Evolutionary conservation across 2,888 invertebrate genomes (phyloP).

Genomic region (Acronicta aceris): DNA sequence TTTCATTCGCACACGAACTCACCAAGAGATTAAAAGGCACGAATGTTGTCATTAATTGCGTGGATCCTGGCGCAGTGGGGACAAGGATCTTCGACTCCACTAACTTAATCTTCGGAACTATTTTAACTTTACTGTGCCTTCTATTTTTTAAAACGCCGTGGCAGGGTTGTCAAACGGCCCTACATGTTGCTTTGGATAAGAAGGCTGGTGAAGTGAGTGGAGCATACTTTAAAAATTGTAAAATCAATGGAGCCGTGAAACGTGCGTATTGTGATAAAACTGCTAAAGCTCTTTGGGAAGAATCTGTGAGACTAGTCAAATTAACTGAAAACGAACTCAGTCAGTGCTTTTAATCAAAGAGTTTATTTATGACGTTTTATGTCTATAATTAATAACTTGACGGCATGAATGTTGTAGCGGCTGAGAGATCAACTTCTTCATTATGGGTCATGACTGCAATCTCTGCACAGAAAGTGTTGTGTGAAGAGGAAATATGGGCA

Average conservation of each 20-base stretch:
- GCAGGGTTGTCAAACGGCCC: slow-evolving; percentile 52
- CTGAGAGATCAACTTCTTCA: too few relatives aligned
- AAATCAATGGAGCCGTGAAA: slow-evolving; percentile 85
- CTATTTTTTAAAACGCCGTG: slow-evolving; percentile 66
- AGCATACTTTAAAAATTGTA: slow-evolving; percentile 93
- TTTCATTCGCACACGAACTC: slow-evolving; percentile 91
- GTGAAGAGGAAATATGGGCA: too few relatives aligned
- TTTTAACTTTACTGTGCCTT: slow-evolving; percentile 85
- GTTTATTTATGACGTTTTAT: too few relatives aligned
- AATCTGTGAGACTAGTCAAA: slow-evolving; percentile 55
- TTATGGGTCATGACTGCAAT: too few relatives aligned
- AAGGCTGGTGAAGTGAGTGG: slow-evolving; percentile 52
- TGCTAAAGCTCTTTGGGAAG: slow-evolving; percentile 56
- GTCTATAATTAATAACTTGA: not conserved
- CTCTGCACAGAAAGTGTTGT: too few relatives aligned
- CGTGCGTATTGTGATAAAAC: slow-evolving; percentile 89
- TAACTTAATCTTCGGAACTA: slow-evolving; percentile 78
- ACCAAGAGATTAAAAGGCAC: slow-evolving; percentile 90
- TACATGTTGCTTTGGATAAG: slow-evolving; percentile 50
- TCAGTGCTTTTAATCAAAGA: slow-evolving; percentile 29
- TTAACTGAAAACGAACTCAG: slow-evolving; percentile 41
- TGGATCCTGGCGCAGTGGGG: slow-evolving; percentile 95
- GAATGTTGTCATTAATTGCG: slow-evolving; percentile 92
- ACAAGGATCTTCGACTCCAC: slow-evolving; percentile 91
- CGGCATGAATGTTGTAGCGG: too few relatives aligned